These are phyloP conservation scores for Sandelia bainsii DNA, from an alignment of 2,797 vertebrate genomes.

Conservation along the genomic window DNA sequence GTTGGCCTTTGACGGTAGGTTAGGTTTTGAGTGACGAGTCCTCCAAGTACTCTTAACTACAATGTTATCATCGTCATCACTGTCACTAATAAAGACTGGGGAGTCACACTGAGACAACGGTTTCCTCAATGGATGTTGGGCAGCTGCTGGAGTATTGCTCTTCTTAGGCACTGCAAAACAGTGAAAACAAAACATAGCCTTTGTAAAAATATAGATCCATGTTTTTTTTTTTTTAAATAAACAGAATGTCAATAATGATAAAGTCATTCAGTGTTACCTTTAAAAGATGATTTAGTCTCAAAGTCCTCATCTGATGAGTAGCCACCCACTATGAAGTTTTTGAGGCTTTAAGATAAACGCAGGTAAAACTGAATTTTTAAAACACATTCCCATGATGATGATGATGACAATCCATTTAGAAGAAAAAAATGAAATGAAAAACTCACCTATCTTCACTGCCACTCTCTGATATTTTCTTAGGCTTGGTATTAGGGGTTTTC, in stretches of 20 bases:
- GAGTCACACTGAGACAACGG: constrained; percentile 69
- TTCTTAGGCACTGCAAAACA: constrained; percentile 64
- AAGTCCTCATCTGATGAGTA: constrained; percentile 84
- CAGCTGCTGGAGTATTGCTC: constrained; percentile 55
- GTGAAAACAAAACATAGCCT: background rate
- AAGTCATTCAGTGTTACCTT: constrained; percentile 65
- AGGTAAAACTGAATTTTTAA: background rate
- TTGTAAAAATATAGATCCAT: background rate
- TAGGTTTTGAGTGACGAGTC: constrained; percentile 64
- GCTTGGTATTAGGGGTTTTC: constrained; percentile 79
- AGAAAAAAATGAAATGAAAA: background rate
- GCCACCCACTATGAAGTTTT: constrained; percentile 81
- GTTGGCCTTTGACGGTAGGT: constrained; percentile 22
- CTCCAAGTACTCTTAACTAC: constrained; percentile 83
- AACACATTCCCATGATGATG: background rate
- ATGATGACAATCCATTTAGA: background rate
- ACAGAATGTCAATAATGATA: background rate
- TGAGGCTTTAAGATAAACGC: constrained; percentile 71
- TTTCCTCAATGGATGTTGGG: constrained; percentile 44
- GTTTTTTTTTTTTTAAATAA: background rate
- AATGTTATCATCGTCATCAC: constrained; percentile 80
- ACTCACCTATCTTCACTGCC: constrained; percentile 77
- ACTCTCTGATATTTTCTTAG: constrained; percentile 47
- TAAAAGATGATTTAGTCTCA: constrained; percentile 65
- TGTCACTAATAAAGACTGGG: constrained; percentile 83